phyloP scores from a whole-genome alignment of 2,797 vertebrate species.

The Hylomyscus alleni region DNA sequence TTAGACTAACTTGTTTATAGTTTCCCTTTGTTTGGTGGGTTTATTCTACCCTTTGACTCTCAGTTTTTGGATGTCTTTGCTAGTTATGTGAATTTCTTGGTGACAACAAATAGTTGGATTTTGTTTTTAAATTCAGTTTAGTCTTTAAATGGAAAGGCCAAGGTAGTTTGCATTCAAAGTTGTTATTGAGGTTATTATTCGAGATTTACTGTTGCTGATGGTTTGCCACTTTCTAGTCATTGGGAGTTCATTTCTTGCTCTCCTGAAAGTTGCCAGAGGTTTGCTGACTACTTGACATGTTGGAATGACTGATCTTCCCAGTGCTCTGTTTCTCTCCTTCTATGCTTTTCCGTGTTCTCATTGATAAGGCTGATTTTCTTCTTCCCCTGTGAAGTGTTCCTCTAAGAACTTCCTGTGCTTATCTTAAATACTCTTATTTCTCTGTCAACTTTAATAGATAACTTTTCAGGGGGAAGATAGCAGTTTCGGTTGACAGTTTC shows the following conservation, averaged over 20 bases:
- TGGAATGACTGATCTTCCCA: background rate
- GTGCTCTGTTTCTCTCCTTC: background rate
- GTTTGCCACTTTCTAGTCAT: background rate
- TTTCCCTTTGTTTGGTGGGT: background rate
- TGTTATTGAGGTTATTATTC: background rate
- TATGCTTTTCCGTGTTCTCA: background rate
- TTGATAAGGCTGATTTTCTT: background rate
- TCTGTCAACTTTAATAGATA: background rate
- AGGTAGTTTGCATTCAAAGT: background rate
- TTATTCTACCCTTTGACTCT: background rate
- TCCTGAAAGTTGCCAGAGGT: background rate
- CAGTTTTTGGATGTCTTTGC: background rate
- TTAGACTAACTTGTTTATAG: background rate
- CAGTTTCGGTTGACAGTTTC: background rate
- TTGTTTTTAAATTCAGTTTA: background rate
- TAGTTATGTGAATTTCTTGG: background rate
- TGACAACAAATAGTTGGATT: background rate
- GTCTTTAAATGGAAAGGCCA: background rate
- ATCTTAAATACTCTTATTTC: background rate
- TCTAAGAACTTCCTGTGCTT: background rate
- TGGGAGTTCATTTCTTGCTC: background rate
- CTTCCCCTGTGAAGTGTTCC: background rate
- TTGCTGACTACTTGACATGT: background rate
- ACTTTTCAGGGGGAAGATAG: too few species aligned
- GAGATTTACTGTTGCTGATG: background rate